Evolutionary conservation across 1,140 invertebrate species (phyloP), one percentile per base, ranked within the genome.

Genomic region (Drosophila mauritiana): DNA sequence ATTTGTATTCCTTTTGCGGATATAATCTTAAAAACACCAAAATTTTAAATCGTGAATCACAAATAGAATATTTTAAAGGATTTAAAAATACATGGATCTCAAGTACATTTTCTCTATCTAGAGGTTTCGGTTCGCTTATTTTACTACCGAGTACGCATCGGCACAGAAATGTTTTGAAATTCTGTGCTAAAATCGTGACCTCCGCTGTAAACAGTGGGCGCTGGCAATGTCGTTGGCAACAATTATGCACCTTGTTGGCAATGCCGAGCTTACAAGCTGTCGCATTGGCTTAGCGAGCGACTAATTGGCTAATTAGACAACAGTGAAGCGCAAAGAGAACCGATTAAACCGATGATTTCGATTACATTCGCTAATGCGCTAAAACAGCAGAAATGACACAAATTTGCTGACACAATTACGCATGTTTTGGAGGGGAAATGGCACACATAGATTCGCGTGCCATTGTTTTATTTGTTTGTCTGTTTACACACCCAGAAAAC

Each of bases 271-370:
- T 42, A 64, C 37, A 65, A 64, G 63, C 42, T 61, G 36, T 51
- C 78, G 36, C 76, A 75, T 69, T 20, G 54, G 61, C 73, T 82
- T 64, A 61, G 80, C 73, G 43, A 80, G 48, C 48, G 15, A 70
- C 68, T 65, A 82, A 73, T 73, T 45, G 78, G 63, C 62, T 77
- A 76, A 70, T 77, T 78, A 78, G 64, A 78, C 64, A 78, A 70
- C 46, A 61, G 52, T 36, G 53, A 63, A 59, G 59, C 58, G 53
- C 57, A 58, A 46, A 68, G 54, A 76, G 48, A 54, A 54, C 59
- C 52, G 40, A 73, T 53, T 46, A 48, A 40, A 49, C 42, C 46
- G 46, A 74, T 63, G 37, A 75, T 64, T 74, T 55, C 70, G 72
- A 74, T 57, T 34, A 75, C 53, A 75, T 46, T 54, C 27, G 53